These are phyloP conservation scores for Xestia xanthographa DNA, from an alignment of 2,888 invertebrate species.

Conservation along the genomic window DNA sequence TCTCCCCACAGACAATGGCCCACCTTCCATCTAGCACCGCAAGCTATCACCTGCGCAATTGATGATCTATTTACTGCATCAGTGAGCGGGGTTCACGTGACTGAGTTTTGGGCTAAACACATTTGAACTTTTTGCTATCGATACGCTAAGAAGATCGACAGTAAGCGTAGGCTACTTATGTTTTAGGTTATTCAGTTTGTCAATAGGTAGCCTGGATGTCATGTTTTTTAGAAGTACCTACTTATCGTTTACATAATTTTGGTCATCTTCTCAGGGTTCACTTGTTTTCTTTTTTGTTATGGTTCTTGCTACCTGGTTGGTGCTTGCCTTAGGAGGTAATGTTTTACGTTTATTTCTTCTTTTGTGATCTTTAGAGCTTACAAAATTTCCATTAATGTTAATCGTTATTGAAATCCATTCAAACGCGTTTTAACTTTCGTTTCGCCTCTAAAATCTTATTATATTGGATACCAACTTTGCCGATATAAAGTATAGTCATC, in stretches of 20 bases:
- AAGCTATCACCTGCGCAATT: too few relatives aligned
- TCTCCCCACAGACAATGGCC: too few relatives aligned
- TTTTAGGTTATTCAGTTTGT: too few relatives aligned
- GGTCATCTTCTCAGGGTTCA: background rate
- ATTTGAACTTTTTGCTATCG: too few relatives aligned
- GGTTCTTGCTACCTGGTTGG: background rate
- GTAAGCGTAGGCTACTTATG: background rate
- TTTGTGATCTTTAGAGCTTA: background rate
- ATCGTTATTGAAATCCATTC: constrained; percentile 45
- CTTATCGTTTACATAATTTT: background rate
- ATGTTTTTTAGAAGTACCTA: background rate
- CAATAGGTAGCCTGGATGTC: background rate
- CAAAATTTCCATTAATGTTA: constrained; percentile 12
- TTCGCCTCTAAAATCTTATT: constrained; percentile 15
- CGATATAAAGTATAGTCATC: constrained; percentile 13
- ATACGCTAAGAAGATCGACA: background rate
- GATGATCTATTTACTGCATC: too few relatives aligned
- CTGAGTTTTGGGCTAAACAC: too few relatives aligned
- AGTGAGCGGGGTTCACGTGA: too few relatives aligned
- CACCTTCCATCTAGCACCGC: too few relatives aligned
- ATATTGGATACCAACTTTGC: constrained; percentile 13
- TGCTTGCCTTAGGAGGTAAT: background rate
- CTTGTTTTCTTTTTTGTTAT: background rate
- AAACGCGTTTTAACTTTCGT: constrained; percentile 13
- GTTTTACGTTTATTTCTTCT: background rate